Evolutionary conservation across 2,113 vertebrate species (phyloP).

Genomic region (Esox niger): DNA sequence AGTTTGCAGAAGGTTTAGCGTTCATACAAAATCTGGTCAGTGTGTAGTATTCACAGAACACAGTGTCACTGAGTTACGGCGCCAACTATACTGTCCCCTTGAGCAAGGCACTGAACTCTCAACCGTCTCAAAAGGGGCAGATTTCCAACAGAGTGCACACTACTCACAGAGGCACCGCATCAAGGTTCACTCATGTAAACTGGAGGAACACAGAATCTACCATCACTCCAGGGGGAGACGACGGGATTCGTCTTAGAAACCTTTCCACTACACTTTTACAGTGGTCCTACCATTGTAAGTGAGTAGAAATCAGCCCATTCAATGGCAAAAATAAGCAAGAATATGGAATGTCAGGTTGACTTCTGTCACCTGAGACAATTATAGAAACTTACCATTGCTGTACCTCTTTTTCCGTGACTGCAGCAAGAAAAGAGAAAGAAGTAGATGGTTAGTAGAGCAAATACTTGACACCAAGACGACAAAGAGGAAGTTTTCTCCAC

Average conservation of each 20-base stretch:
- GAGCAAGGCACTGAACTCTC: too few relatives aligned
- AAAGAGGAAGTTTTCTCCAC: neutral
- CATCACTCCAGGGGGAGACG: too few relatives aligned
- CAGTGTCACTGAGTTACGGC: neutral
- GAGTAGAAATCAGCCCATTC: too few relatives aligned
- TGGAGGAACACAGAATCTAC: neutral
- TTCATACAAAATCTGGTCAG: neutral
- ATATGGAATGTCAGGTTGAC: neutral
- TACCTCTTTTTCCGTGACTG: constrained; percentile 95
- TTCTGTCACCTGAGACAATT: neutral
- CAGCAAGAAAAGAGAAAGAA: constrained; percentile 64
- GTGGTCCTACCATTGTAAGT: too few relatives aligned
- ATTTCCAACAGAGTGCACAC: too few relatives aligned
- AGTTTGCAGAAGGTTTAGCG: neutral
- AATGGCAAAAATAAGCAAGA: too few relatives aligned
- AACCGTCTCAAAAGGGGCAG: too few relatives aligned
- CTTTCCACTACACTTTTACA: too few relatives aligned
- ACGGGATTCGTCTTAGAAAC: too few relatives aligned
- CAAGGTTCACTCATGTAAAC: too few relatives aligned
- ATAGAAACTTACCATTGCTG: constrained; percentile 89
- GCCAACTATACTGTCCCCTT: neutral
- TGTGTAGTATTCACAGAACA: neutral
- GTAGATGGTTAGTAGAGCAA: neutral
- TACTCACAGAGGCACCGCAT: neutral
- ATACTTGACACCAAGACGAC: neutral